Evolutionary conservation across 2,113 vertebrate genomes (phyloP).

Genomic region (Notothenia rossii): DNA sequence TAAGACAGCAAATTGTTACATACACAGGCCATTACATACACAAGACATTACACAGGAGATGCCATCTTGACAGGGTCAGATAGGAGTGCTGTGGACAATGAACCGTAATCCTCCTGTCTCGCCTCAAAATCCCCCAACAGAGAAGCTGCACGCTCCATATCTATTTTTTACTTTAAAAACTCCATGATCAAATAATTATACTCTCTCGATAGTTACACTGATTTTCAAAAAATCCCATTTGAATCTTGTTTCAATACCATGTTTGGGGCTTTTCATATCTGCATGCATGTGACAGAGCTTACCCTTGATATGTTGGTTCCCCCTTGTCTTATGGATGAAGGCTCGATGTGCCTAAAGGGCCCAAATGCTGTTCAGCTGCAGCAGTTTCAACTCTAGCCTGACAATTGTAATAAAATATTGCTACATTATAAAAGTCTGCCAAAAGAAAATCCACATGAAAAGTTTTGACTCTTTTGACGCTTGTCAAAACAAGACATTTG

Average conservation of each 20-base stretch:
- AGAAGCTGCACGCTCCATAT: background rate
- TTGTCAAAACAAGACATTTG: too few species aligned
- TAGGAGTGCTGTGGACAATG: too few species aligned
- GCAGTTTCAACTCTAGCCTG: background rate
- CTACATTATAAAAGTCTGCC: background rate
- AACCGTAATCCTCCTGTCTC: too few species aligned
- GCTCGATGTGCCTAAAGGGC: background rate
- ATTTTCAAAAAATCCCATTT: background rate
- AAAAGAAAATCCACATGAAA: background rate
- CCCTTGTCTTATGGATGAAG: background rate
- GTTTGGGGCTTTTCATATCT: background rate
- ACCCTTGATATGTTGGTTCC: background rate
- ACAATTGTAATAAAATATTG: background rate
- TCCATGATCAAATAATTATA: background rate
- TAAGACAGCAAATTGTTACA: too few species aligned
- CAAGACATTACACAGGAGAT: too few species aligned
- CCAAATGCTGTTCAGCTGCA: background rate
- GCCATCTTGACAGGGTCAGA: too few species aligned
- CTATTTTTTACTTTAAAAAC: background rate
- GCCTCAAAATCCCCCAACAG: too few species aligned
- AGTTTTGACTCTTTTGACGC: background rate
- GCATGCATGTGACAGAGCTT: constrained; percentile 11
- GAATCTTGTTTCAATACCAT: background rate
- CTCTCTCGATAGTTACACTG: background rate
- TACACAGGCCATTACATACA: too few species aligned